phyloP scores from a whole-genome alignment of 2,888 invertebrate species.

The Brachypalpus laphriformis region DNA sequence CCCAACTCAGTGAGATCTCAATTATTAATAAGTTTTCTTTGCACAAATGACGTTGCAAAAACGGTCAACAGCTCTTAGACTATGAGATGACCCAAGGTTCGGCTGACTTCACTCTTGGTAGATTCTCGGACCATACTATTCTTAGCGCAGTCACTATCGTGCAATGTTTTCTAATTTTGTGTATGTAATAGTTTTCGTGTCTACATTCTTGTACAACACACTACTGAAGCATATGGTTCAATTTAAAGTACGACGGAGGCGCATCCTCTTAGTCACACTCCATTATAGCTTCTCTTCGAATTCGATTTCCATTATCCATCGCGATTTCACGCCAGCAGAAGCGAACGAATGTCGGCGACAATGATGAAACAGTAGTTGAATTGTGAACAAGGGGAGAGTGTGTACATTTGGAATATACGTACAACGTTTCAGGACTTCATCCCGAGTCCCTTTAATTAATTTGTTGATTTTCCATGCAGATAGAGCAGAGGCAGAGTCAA shows the following conservation, averaged over 20 bases:
- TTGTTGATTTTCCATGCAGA: slow-evolving; percentile 65
- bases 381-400: background rate
- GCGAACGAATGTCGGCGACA: slow-evolving; percentile 13
- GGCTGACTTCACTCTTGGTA: too few relatives aligned
- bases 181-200: background rate
- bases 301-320: slow-evolving; percentile 70
- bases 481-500: slow-evolving; percentile 48
- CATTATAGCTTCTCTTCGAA: slow-evolving; percentile 54
- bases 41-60: too few relatives aligned
- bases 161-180: too few relatives aligned
- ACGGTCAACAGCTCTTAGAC: too few relatives aligned
- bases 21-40: too few relatives aligned
- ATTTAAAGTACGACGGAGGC: slow-evolving; percentile 19
- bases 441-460: slow-evolving; percentile 59
- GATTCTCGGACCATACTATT: too few relatives aligned
- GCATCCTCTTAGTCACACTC: slow-evolving; percentile 54
- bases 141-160: too few relatives aligned
- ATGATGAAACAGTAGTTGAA: slow-evolving; percentile 28
- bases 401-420: background rate
- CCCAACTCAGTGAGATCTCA: too few relatives aligned
- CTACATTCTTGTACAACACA: slow-evolving; percentile 23
- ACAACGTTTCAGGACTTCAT: slow-evolving; percentile 25
- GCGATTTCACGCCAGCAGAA: slow-evolving; percentile 71
- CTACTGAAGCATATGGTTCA: slow-evolving; percentile 33
- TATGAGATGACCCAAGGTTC: too few relatives aligned